These are phyloP conservation scores for Hemibagrus guttatus DNA, from an alignment of 2,797 vertebrate genomes.

Conservation along the genomic window DNA sequence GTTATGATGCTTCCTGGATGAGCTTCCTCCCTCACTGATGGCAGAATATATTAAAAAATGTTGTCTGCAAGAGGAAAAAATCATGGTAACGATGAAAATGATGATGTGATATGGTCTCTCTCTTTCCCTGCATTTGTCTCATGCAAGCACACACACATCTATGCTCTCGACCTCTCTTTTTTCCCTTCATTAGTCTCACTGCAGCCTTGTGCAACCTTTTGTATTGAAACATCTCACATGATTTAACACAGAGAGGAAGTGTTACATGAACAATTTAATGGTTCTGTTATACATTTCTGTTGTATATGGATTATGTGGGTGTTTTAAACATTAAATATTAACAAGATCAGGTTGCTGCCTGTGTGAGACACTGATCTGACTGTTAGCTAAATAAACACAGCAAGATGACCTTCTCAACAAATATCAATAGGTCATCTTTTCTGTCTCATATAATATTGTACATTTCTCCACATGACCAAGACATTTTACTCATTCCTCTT, in stretches of 20 bases:
- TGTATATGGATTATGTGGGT: slow-evolving; percentile 8
- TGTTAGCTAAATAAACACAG: neutral
- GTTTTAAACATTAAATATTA: slow-evolving; percentile 33
- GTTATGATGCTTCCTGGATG: neutral
- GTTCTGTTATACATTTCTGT: neutral
- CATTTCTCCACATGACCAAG: neutral
- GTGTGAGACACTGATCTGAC: neutral
- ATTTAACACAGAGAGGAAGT: neutral
- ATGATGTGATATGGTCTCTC: neutral
- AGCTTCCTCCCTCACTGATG: neutral
- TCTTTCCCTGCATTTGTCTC: neutral
- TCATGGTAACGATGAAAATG: neutral
- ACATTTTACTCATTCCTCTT: neutral
- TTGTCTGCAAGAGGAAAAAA: neutral
- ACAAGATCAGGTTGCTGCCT: neutral
- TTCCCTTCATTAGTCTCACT: neutral
- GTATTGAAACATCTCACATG: neutral
- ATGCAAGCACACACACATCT: neutral
- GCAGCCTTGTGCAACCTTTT: slow-evolving; percentile 1
- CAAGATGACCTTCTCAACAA: neutral
- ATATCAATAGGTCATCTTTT: neutral
- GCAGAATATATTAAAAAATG: neutral
- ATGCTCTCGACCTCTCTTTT: neutral
- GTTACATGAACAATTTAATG: neutral
- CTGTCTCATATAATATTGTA: neutral